Conservation (phyloP, 2,113 vertebrate genomes). For the Cheirogaleus medius region DNA sequence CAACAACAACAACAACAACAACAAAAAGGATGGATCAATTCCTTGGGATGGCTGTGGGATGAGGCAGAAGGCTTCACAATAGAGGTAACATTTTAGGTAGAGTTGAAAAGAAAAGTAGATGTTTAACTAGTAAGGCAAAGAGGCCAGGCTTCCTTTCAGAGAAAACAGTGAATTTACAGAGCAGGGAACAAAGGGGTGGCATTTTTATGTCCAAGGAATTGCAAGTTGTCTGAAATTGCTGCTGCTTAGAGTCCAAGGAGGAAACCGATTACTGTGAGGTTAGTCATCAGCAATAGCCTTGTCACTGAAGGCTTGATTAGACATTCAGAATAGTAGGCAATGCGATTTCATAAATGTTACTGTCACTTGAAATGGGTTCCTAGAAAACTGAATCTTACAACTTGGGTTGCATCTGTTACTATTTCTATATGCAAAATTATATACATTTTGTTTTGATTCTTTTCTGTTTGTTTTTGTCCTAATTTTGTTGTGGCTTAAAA, state of each 20-base stretch:
- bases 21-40: neutral
- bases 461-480: constrained; percentile 25
- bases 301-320: neutral
- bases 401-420: neutral
- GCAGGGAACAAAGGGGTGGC: neutral
- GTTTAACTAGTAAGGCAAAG: neutral
- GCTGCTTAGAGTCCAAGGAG: neutral
- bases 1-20: too few species aligned
- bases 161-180: neutral
- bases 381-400: neutral
- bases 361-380: neutral
- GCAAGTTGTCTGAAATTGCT: neutral
- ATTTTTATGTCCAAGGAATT: neutral
- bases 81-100: neutral
- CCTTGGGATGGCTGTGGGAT: neutral
- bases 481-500: constrained; percentile 36
- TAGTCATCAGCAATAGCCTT: neutral
- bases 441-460: neutral
- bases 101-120: neutral
- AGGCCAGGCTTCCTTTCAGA: neutral
- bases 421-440: neutral
- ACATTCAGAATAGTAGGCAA: neutral
- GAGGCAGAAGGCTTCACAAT: neutral
- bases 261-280: neutral
- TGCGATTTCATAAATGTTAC: neutral